Evolutionary conservation across 2,888 invertebrate species (phyloP), one percentile per base, ranked within the genome.

Genomic region (Atrina japonica): DNA sequence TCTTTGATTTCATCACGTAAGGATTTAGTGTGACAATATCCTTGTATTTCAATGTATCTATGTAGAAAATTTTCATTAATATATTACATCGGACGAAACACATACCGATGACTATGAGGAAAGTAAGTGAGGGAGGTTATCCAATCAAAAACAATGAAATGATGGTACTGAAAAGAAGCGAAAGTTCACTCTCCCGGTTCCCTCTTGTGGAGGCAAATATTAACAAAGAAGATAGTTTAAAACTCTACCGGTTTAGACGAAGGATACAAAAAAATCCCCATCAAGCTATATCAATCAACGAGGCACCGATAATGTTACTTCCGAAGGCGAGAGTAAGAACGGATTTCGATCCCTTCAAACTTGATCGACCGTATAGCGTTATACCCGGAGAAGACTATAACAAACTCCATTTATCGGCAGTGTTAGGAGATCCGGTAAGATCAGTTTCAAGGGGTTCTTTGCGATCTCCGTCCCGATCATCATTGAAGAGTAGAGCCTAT

Each of bases 231-330:
- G 67, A 67, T 45, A 60, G 60, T 21, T 45, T 60, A 14, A 60
- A 67, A 52, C 23, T 67, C 14, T 47, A 41, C 18, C 40, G 60
- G 29, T 18, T 60, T 23, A 52, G 60, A 47, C 52, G 43, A 35
- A 47, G 60, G 53, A 52, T 52, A 21, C 41, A 29, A 11, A 27
- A 43, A 9, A 41, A 60, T 21, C 67, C 67, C 7, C 60, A 67
- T 40, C 60, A 53, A 27, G 60, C 70, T 3, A 59, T 71, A 25
- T 66, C 66, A 3, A 71, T 71, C 21, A 61, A 71, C 50, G 56
- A 66, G 41, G 60, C 66, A 5, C 71, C 71, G 9, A 71, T 71
- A 35, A 71, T 71, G 71, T 49, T 71, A 6, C 59, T 71, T 21
- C 71, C 71, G 1, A 71, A 71, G 49, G 71, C 71, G 35, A 30